phyloP scores from a whole-genome alignment of 2,888 invertebrate genomes.

The Trichogramma dendrolimi region DNA sequence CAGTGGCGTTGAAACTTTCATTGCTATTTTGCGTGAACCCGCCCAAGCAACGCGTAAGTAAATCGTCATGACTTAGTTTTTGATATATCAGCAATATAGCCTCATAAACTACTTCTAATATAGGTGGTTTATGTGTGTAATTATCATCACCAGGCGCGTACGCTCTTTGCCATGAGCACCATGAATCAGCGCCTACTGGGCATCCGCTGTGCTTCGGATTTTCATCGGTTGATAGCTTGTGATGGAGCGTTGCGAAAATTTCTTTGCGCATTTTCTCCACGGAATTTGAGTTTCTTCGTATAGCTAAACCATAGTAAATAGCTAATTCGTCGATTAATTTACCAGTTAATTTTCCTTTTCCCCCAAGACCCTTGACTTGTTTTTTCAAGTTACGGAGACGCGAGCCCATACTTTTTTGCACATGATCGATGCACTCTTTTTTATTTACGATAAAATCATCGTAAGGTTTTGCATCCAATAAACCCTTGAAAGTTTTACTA shows the following conservation, averaged over 20 bases:
- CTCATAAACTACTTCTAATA: slow-evolving; percentile 10
- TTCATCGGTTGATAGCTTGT: slow-evolving; percentile 28
- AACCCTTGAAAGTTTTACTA: slow-evolving; percentile 24
- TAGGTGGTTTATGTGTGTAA: slow-evolving; percentile 23
- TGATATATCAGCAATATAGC: slow-evolving; percentile 21
- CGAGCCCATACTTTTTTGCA: slow-evolving; percentile 25
- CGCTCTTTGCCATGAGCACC: slow-evolving; percentile 30
- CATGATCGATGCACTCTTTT: slow-evolving; percentile 25
- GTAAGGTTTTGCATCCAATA: slow-evolving; percentile 22
- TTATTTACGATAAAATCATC: slow-evolving; percentile 19
- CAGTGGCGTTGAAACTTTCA: slow-evolving; percentile 24
- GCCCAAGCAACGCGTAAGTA: slow-evolving; percentile 25
- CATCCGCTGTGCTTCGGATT: slow-evolving; percentile 29
- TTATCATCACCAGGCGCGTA: slow-evolving; percentile 18
- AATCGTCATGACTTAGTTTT: slow-evolving; percentile 22
- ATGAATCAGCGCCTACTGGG: slow-evolving; percentile 28
- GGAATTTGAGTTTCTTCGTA: slow-evolving; percentile 25
- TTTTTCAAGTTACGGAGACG: slow-evolving; percentile 22
- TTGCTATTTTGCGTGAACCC: slow-evolving; percentile 25
- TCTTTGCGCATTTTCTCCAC: slow-evolving; percentile 29
- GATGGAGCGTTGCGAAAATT: slow-evolving; percentile 28
- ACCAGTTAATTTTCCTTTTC: slow-evolving; percentile 23
- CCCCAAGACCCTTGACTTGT: slow-evolving; percentile 18
- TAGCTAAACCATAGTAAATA: slow-evolving; percentile 25
- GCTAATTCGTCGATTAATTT: slow-evolving; percentile 22